Evolutionary conservation across 2,113 vertebrate genomes (phyloP), one percentile per base, ranked within the genome.

Genomic region (Lonchura striata): DNA sequence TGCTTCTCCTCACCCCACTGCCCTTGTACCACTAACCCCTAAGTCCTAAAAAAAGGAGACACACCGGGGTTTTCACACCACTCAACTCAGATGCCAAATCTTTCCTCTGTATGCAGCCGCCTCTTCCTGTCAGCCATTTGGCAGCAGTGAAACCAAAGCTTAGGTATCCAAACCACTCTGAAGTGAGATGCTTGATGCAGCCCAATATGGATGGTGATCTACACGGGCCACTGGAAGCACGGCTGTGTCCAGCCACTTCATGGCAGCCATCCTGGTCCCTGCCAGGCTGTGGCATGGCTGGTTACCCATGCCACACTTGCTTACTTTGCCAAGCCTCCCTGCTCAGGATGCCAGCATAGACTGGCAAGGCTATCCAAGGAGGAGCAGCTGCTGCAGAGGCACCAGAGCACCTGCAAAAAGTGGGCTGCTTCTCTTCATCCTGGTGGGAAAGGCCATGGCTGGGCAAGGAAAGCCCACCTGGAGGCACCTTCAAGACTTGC

Each of bases 201-300:
- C 64, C 86, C 56, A 92, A 86, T 93, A 68, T 91, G 93, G 88
- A 88, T 71, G 88, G 80, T n/a, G 47, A 94, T 47, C 64, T 83
- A 18, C 76, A 83, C 0, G 1, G 72, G 56, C 60, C 64, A 44
- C 68, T 70, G 71, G 64, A 77, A 72, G 52, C 44, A 63, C 0
- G 1, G 60, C 10, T 7, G 0, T 25, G 14, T 27, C 53, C 2
- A 3, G n/a, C 61, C 77, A 50, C 75, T 85, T 70, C 63, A 10
- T 1, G 1, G 47, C 82, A 92, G 52, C 52, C 31, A 20, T 28
- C 60, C 46, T 15, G 33, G 21, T 30, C 64, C 57, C 60, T 3
- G 44, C 60, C 68, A 78, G 91, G 64, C 70, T 41, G 35, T 1
- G 41, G 49, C 60, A 87, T 0, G 4, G 78, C 24, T 84, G 47